phyloP scores from a whole-genome alignment of 2,888 invertebrate species.

The Atrina japonica region DNA sequence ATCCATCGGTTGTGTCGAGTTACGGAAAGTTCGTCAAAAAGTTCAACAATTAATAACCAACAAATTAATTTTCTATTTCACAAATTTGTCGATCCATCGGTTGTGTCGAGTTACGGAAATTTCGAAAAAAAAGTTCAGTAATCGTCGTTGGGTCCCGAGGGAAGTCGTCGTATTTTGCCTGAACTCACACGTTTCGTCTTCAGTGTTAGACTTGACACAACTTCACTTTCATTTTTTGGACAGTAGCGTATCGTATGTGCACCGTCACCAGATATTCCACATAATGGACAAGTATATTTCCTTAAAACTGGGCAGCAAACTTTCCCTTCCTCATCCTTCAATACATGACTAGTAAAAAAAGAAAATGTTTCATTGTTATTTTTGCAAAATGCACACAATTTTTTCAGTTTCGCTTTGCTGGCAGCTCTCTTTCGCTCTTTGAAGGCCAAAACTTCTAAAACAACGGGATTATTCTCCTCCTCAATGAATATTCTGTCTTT shows the following conservation, averaged over 20 bases:
- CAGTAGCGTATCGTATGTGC: constrained; percentile 92
- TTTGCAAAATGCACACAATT: constrained; percentile 87
- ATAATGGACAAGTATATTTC: constrained; percentile 87
- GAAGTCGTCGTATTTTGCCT: constrained; percentile 36
- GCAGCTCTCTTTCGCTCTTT: constrained; percentile 50
- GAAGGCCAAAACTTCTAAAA: constrained; percentile 50
- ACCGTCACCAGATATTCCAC: constrained; percentile 86
- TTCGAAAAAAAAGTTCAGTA: no score
- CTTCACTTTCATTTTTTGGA: constrained; percentile 64
- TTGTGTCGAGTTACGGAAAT: no score
- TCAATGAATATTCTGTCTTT: constrained; percentile 26
- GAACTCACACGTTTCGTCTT: constrained; percentile 34
- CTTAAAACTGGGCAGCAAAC: constrained; percentile 88
- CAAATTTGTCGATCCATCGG: no score
- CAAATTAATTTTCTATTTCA: no score
- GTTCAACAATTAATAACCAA: no score
- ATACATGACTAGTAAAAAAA: constrained; percentile 85
- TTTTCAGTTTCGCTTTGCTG: constrained; percentile 45
- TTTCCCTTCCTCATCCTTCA: constrained; percentile 85
- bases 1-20: no score
- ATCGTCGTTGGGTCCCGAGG: no score
- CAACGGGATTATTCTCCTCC: constrained; percentile 44
- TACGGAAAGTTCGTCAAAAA: no score
- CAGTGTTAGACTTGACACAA: constrained; percentile 14
- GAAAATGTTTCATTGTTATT: constrained; percentile 87